These are phyloP conservation scores for Megalopta genalis DNA, from an alignment of 1,140 invertebrate genomes.

Conservation along the genomic window DNA sequence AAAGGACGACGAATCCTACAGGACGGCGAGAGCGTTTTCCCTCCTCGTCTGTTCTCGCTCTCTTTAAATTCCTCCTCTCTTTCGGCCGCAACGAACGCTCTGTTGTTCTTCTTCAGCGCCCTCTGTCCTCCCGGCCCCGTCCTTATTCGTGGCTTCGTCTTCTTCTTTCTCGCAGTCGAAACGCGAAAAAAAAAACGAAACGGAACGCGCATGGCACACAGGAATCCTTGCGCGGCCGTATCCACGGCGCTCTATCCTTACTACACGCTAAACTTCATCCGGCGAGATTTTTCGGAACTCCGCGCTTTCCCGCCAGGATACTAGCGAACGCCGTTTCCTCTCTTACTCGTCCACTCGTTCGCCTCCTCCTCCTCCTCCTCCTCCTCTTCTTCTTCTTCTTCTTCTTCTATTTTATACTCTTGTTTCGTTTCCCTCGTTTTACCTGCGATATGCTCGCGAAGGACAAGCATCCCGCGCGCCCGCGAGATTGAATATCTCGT, in stretches of 20 bases:
- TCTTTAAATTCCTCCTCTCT: conserved; percentile 21
- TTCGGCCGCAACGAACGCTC: conserved; percentile 36
- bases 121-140: not conserved
- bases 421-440: conserved; percentile 15
- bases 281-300: conserved; percentile 40
- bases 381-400: too few species aligned
- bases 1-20: conserved; percentile 56
- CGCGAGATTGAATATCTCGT: conserved; percentile 14
- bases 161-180: conserved; percentile 7
- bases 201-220: conserved; percentile 56
- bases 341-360: too few species aligned
- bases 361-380: too few species aligned
- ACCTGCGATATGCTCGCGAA: not conserved
- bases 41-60: conserved; percentile 41
- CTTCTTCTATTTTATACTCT: not conserved
- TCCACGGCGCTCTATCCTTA: conserved; percentile 36
- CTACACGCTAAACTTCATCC: conserved; percentile 48
- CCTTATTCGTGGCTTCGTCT: conserved; percentile 14
- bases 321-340: not conserved
- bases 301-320: conserved; percentile 17
- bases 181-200: conserved; percentile 27
- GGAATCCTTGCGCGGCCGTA: conserved; percentile 57
- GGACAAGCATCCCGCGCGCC: conserved; percentile 1
- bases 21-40: conserved; percentile 35
- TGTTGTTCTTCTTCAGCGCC: conserved; percentile 17